phyloP scores from a whole-genome alignment of 2,888 invertebrate genomes.

The Eristalis intricaria region DNA sequence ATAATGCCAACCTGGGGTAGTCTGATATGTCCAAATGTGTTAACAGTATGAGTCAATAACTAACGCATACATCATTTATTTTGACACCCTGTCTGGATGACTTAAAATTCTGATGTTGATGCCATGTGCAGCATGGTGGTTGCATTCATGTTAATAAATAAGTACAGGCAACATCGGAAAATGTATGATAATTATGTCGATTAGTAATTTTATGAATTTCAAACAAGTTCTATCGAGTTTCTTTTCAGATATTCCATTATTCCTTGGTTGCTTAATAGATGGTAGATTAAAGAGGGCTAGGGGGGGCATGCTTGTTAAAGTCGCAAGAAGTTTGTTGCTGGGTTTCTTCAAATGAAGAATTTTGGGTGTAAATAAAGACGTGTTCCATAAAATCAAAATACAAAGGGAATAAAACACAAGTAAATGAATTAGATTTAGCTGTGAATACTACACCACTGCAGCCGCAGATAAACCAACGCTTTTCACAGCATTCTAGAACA shows the following conservation, averaged over 20 bases:
- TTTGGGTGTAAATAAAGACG: no score
- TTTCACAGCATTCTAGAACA: no score
- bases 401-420: no score
- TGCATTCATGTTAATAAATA: not conserved
- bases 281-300: not conserved
- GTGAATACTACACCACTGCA: no score
- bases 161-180: not conserved
- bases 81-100: not conserved
- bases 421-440: no score
- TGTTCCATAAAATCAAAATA: no score
- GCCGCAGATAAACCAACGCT: no score
- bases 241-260: not conserved
- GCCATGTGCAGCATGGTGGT: not conserved
- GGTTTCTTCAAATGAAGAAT: no score
- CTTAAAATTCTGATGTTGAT: not conserved
- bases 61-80: conserved; percentile 2
- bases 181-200: not conserved
- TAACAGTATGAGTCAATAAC: conserved; percentile 13
- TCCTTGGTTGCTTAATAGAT: not conserved
- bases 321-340: no score
- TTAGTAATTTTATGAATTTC: not conserved
- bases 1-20: not conserved
- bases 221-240: not conserved
- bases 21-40: conserved; percentile 5
- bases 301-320: no score